Percentiles rank a stretch among this genome's conserved stretches.
These are phyloP conservation scores for Circaetus cinerascens DNA, from an alignment of 2,113 vertebrate genomes.

Conservation along the genomic window DNA sequence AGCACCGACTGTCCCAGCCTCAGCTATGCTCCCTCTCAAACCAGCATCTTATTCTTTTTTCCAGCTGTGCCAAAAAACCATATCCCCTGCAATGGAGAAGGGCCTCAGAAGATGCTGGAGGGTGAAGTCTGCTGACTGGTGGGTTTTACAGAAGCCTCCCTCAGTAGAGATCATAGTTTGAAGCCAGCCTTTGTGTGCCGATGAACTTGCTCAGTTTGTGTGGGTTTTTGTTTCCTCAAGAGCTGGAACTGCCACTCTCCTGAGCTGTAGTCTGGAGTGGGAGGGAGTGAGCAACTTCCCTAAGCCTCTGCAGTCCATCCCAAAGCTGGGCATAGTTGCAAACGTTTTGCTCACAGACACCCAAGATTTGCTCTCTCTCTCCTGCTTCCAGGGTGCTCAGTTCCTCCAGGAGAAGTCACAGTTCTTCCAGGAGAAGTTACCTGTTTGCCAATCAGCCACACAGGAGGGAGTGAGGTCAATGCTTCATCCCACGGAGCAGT, in stretches of 20 bases:
- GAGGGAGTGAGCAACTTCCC: background rate
- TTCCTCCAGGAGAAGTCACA: background rate
- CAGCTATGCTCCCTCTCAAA: background rate
- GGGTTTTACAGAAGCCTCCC: background rate
- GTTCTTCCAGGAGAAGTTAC: background rate
- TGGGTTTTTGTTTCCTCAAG: background rate
- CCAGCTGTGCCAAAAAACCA: background rate
- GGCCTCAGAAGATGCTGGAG: accelerated
- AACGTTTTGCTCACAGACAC: background rate
- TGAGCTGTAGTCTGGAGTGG: accelerated
- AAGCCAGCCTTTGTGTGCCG: background rate
- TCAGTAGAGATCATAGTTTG: background rate
- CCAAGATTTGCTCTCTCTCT: background rate
- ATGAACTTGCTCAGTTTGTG: background rate
- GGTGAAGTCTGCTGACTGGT: background rate
- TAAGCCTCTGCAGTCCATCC: background rate
- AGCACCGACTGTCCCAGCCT: background rate
- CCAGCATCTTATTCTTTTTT: background rate
- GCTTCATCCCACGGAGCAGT: background rate
- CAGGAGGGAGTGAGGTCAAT: background rate
- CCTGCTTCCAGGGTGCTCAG: background rate
- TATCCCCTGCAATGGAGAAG: background rate
- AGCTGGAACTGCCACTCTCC: background rate
- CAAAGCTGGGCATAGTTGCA: background rate
- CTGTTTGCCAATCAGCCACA: background rate